phyloP scores from a whole-genome alignment of 2,113 vertebrate species.

The Caranx melampygus region DNA sequence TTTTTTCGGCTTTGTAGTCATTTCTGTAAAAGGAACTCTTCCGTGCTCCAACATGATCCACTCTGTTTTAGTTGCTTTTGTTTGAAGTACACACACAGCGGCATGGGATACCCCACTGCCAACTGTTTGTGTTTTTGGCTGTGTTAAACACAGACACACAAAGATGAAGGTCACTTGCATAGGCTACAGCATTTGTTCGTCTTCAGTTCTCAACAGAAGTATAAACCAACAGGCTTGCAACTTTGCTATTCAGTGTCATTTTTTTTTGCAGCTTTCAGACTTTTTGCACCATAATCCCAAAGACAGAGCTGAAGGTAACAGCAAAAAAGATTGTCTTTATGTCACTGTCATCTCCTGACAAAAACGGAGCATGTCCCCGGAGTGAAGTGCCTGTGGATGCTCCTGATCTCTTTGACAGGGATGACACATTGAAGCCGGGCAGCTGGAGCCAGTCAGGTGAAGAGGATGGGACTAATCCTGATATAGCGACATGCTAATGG shows the following conservation, averaged over 20 bases:
- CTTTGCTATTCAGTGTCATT: background rate
- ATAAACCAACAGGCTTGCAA: background rate
- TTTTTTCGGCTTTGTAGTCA: no score
- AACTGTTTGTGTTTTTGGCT: no score
- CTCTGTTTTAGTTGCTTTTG: no score
- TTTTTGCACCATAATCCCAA: constrained; percentile 28
- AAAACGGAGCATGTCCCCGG: constrained; percentile 21
- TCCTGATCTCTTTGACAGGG: constrained; percentile 62
- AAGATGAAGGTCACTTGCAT: no score
- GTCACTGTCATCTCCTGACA: constrained; percentile 56
- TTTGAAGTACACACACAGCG: no score
- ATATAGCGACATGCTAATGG: constrained; percentile 54
- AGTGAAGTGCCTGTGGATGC: constrained; percentile 40
- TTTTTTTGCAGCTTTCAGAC: constrained; percentile 28
- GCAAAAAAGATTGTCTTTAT: constrained; percentile 54
- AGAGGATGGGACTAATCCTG: constrained; percentile 52
- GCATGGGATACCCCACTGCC: no score
- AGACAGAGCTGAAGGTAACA: constrained; percentile 30
- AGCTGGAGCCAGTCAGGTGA: constrained; percentile 56
- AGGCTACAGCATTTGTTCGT: no score
- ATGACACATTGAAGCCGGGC: constrained; percentile 48
- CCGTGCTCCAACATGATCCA: no score
- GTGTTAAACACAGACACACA: no score
- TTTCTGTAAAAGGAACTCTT: no score
- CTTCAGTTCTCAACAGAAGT: no score